Evolutionary conservation across 2,888 invertebrate genomes (phyloP).

Genomic region (Epinotia demarniana): DNA sequence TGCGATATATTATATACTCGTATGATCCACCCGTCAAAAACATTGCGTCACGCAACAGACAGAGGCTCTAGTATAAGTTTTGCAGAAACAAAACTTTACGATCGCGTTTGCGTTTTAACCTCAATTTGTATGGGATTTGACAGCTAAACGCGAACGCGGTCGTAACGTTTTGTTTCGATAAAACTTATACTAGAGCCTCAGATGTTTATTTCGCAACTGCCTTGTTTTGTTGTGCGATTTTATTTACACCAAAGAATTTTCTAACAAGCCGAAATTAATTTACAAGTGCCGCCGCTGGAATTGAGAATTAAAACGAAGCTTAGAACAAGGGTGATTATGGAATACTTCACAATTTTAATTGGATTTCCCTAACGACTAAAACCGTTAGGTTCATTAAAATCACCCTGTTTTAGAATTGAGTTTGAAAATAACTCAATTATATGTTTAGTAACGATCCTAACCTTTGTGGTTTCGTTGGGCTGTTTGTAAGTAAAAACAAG

Average conservation of each 20-base stretch:
- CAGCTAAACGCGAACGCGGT: too few relatives aligned
- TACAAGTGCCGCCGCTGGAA: constrained; percentile 31
- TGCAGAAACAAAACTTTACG: too few relatives aligned
- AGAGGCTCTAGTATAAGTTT: too few relatives aligned
- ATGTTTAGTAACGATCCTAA: constrained; percentile 5
- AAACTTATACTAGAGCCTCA: too few relatives aligned
- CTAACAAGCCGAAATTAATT: constrained; percentile 74
- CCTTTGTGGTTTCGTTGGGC: neutral
- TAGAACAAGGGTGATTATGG: constrained; percentile 41
- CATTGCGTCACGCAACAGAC: neutral
- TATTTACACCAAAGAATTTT: constrained; percentile 37
- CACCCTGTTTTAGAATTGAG: constrained; percentile 46
- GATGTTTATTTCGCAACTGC: neutral
- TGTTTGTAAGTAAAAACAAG: constrained; percentile 3
- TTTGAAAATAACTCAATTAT: constrained; percentile 31
- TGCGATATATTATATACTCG: neutral
- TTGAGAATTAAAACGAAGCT: constrained; percentile 40
- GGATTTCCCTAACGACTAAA: constrained; percentile 55
- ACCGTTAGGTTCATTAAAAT: constrained; percentile 55
- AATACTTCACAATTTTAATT: constrained; percentile 53
- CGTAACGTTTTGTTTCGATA: too few relatives aligned
- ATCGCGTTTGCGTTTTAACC: too few relatives aligned
- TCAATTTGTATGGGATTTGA: too few relatives aligned
- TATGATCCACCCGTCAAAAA: neutral
- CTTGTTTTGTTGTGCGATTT: constrained; percentile 11